phyloP scores from a whole-genome alignment of 2,797 vertebrate species.

The Rhinophrynus dorsalis region DNA sequence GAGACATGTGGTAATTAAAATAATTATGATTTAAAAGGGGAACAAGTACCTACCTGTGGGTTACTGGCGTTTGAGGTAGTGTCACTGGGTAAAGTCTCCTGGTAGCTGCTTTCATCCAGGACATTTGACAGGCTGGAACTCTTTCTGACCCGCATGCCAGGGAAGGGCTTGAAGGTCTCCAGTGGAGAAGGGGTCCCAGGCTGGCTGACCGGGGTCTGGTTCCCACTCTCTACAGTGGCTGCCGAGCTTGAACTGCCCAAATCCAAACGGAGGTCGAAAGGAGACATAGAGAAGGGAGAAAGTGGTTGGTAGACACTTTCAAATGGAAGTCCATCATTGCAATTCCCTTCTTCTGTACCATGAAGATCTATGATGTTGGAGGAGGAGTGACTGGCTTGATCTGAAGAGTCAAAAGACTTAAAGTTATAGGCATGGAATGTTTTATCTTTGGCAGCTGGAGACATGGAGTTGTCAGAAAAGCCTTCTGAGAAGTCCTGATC shows the following conservation, averaged over 20 bases:
- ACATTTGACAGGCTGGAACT: conserved; percentile 96
- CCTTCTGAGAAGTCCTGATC: conserved; percentile 73
- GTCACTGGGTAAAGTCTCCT: conserved; percentile 79
- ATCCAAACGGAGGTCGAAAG: conserved; percentile 81
- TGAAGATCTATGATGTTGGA: conserved; percentile 72
- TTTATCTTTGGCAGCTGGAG: conserved; percentile 65
- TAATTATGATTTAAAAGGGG: neutral
- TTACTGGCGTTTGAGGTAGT: conserved; percentile 91
- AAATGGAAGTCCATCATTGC: conserved; percentile 49
- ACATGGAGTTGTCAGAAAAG: conserved; percentile 78
- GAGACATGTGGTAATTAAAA: neutral
- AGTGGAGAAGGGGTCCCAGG: conserved; percentile 86
- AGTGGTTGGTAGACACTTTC: conserved; percentile 84
- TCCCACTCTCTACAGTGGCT: conserved; percentile 54
- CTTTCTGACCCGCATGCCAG: conserved; percentile 75
- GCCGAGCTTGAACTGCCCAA: conserved; percentile 69
- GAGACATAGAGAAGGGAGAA: conserved; percentile 80
- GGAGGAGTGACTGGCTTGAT: conserved; percentile 76
- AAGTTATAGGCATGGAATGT: conserved; percentile 71
- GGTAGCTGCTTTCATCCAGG: conserved; percentile 87
- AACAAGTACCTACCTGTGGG: conserved; percentile 79
- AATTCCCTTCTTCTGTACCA: conserved; percentile 6
- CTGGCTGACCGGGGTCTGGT: conserved; percentile 78
- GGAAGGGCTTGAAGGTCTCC: conserved; percentile 85
- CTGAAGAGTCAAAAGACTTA: conserved; percentile 81